Evolutionary conservation across 2,797 vertebrate species (phyloP), one percentile per base, ranked within the genome.

Genomic region (Falco concolor): DNA sequence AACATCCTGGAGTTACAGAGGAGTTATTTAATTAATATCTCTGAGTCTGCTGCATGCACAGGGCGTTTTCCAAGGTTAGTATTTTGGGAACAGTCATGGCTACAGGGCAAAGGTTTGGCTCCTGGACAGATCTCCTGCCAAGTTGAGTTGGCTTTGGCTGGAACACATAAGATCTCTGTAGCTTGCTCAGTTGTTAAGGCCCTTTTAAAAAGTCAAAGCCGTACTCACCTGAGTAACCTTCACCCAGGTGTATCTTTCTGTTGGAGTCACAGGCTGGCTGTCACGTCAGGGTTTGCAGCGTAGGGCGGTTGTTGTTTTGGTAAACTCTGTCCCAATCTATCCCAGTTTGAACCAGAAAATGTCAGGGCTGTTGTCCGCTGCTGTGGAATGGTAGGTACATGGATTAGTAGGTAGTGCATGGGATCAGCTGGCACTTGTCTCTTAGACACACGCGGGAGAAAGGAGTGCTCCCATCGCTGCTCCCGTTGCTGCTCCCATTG

Each of bases 151-250:
- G 59, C 70, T 82, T 84, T 96, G 95, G 96, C 94, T 49, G 19
- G 36, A 70, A 30, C 59, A 91, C 85, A 70, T 4, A 90, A 70
- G 56, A 70, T 4, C 45, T 85, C 77, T 92, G 90, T 88, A 85
- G 59, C 63, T 90, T 22, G 2, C 53, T 80, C 34, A 4, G 53
- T 53, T 44, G n/a, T 57, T 50, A 61, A 89, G 23, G 60, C 53
- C 49, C 74, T 89, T 94, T 50, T 49, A 28, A 74, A 95, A 95
- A 94, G 88, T 34, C 83, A 80, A 72, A 91, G 60, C 59, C 3
- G 0, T 25, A 18, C 83, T 96, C 88, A 80, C 77, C 70, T 84
- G 81, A 47, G 70, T 34, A 27, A 57, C 72, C 57, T 73, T 74
- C 38, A 27, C 60, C 24, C 27, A 0, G 3, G 0, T 9, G 2